Conservation (phyloP, 2,888 invertebrate genomes). For the Hartigia nigra region DNA sequence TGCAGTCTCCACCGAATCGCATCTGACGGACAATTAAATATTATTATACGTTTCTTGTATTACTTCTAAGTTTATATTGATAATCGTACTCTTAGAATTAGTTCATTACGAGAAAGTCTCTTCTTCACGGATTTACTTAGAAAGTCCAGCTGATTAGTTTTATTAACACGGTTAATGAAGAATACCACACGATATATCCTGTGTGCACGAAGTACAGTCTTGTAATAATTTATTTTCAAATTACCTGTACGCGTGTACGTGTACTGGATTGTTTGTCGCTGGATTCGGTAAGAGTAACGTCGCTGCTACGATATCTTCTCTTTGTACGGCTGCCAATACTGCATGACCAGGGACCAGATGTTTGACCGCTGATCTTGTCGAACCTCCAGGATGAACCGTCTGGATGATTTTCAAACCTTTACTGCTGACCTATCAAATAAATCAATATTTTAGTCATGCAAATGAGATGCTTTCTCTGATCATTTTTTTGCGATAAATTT, state of each 20-base stretch:
- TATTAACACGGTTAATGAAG: not conserved
- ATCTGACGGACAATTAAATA: slow-evolving; percentile 68
- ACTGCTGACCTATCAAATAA: slow-evolving; percentile 75
- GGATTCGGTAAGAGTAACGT: slow-evolving; percentile 94
- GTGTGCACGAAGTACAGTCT: not conserved
- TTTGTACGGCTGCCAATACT: slow-evolving; percentile 90
- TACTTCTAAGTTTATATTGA: not conserved
- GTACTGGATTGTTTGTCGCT: slow-evolving; percentile 92
- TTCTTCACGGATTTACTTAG: not conserved
- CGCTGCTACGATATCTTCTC: slow-evolving; percentile 93
- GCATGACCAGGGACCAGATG: slow-evolving; percentile 95
- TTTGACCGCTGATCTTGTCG: slow-evolving; percentile 77
- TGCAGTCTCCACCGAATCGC: slow-evolving; percentile 94
- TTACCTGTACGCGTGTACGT: slow-evolving; percentile 86
- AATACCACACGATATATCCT: not conserved
- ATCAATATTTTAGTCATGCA: not conserved
- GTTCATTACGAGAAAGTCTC: not conserved
- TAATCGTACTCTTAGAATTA: not conserved
- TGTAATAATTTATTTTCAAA: not conserved
- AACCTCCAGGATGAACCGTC: slow-evolving; percentile 69
- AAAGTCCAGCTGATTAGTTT: not conserved
- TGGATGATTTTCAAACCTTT: slow-evolving; percentile 96
- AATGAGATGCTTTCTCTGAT: not conserved
- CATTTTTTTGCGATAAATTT: not conserved
- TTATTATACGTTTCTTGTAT: not conserved